These are phyloP conservation scores for Penaeus monodon DNA, from an alignment of 2,888 invertebrate species.

Conservation along the genomic window DNA sequence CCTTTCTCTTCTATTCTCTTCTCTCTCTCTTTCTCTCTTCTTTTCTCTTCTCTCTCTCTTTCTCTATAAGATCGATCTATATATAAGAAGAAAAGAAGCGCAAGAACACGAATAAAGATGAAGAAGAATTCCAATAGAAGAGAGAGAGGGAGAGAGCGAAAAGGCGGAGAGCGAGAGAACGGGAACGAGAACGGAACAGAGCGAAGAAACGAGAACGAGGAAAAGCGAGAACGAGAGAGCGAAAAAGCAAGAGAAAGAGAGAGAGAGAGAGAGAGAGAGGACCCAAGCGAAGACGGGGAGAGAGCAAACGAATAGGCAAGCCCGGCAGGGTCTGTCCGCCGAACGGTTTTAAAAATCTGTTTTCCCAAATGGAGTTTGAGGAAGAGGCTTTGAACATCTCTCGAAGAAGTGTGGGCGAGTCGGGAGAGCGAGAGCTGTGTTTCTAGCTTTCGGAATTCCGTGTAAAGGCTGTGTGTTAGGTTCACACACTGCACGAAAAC, in stretches of 20 bases:
- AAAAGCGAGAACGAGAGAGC: not conserved
- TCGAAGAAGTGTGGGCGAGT: too few relatives aligned
- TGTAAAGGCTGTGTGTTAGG: too few relatives aligned
- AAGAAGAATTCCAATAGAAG: conserved; percentile 1
- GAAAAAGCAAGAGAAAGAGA: conserved; percentile 1
- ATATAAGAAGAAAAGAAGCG: not conserved
- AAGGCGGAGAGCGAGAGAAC: conserved; percentile 9
- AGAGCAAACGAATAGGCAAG: too few relatives aligned
- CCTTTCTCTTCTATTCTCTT: too few relatives aligned
- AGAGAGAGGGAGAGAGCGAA: conserved; percentile 26
- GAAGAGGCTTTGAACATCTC: too few relatives aligned
- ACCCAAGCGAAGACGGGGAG: not conserved
- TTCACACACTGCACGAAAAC: too few relatives aligned
- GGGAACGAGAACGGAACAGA: not conserved
- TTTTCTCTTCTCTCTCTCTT: not conserved
- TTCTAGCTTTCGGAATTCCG: too few relatives aligned
- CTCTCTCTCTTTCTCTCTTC: too few relatives aligned
- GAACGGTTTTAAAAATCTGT: too few relatives aligned
- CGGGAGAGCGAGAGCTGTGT: too few relatives aligned
- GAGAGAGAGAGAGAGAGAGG: conserved; percentile 18
- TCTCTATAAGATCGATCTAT: not conserved
- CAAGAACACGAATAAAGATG: not conserved
- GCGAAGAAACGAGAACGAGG: not conserved
- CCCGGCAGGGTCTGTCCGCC: too few relatives aligned
- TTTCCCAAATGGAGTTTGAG: too few relatives aligned